These are phyloP conservation scores for Phrynosoma platyrhinos DNA, from an alignment of 2,113 vertebrate genomes.

Conservation along the genomic window DNA sequence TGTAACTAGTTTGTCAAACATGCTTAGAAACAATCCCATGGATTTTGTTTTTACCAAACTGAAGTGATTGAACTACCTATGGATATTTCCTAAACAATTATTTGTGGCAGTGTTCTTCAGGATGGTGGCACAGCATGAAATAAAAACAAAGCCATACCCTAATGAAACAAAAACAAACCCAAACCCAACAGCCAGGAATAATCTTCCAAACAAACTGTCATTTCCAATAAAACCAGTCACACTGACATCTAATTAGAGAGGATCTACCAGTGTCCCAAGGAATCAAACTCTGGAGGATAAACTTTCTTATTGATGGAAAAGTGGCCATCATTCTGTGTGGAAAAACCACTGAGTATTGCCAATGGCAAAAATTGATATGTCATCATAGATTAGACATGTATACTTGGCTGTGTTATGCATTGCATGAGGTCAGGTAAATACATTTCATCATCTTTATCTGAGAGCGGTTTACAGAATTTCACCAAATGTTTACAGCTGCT, in stretches of 20 bases:
- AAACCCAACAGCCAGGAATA: conserved; percentile 43
- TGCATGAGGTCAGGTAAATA: conserved; percentile 43
- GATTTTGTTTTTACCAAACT: neutral
- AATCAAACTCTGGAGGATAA: conserved; percentile 26
- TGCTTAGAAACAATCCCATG: neutral
- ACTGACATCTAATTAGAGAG: conserved; percentile 52
- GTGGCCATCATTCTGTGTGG: conserved; percentile 4
- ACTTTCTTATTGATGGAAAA: conserved; percentile 28
- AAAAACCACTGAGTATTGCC: conserved; percentile 45
- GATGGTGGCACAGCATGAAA: neutral
- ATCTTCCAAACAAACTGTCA: conserved; percentile 55
- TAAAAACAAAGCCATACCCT: conserved; percentile 26
- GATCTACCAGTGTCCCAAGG: conserved; percentile 46
- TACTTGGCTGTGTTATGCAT: conserved; percentile 7
- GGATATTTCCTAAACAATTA: conserved; percentile 12
- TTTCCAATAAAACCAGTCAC: conserved; percentile 46
- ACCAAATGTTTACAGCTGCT: neutral
- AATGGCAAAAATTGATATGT: conserved; percentile 54
- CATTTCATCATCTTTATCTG: conserved; percentile 22
- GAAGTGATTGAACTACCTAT: neutral
- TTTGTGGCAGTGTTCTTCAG: conserved; percentile 55
- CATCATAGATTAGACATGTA: conserved; percentile 35
- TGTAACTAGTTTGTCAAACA: neutral
- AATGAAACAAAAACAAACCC: neutral
- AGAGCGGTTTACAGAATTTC: neutral